Evolutionary conservation across 2,113 vertebrate species (phyloP).

Genomic region (Rhynchopsitta pachyrhyncha): DNA sequence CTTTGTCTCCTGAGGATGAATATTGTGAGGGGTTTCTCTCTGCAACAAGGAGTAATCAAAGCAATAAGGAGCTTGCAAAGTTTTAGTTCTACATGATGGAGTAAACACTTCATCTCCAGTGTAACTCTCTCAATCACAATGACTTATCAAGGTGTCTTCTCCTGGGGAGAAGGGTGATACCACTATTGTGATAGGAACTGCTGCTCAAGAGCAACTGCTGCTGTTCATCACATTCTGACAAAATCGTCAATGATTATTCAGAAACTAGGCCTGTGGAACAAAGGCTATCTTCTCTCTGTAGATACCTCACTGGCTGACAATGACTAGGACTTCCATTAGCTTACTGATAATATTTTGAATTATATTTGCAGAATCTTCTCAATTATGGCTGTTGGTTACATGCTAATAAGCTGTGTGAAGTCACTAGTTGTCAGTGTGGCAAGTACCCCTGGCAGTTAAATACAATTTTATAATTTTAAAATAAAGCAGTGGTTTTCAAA

Average conservation of each 20-base stretch:
- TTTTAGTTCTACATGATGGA: accelerated
- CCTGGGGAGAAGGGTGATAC: background rate
- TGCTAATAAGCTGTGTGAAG: background rate
- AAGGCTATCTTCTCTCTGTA: background rate
- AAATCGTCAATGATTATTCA: background rate
- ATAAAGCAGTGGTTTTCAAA: background rate
- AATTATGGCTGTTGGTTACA: background rate
- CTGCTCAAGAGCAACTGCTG: background rate
- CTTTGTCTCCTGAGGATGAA: background rate
- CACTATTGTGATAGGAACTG: background rate
- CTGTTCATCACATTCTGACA: background rate
- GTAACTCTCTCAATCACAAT: background rate
- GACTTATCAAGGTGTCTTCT: background rate
- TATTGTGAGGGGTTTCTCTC: background rate
- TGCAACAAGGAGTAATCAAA: background rate
- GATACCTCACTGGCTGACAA: background rate
- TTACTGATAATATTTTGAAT: background rate
- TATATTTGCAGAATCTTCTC: background rate
- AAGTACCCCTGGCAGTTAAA: background rate
- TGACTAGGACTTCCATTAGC: background rate
- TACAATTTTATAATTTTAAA: background rate
- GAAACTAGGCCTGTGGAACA: background rate
- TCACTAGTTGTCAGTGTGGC: accelerated
- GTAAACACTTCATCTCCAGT: background rate
- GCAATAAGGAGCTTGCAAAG: background rate